Evolutionary conservation across 2,888 invertebrate genomes (phyloP).

Genomic region (Stenurella melanura): DNA sequence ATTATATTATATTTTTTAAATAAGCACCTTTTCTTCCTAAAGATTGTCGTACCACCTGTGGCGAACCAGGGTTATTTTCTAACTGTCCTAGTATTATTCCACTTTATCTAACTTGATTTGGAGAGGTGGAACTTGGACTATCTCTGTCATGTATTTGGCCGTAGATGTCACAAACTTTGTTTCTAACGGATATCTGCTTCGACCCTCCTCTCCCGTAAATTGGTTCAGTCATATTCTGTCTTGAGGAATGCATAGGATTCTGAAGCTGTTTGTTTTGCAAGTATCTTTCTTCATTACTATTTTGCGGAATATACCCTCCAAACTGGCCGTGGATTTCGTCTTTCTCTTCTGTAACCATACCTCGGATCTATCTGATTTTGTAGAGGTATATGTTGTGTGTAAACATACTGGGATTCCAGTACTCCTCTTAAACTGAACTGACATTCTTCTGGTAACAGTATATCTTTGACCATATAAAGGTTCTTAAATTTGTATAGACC

Average conservation of each 20-base stretch:
- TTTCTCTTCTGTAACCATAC: constrained; percentile 44
- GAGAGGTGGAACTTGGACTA: constrained; percentile 45
- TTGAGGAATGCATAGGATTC: constrained; percentile 56
- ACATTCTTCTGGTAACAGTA: constrained; percentile 49
- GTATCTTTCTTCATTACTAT: constrained; percentile 33
- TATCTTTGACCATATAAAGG: constrained; percentile 57
- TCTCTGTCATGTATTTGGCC: constrained; percentile 71
- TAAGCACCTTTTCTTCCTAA: constrained; percentile 56
- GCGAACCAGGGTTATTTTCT: constrained; percentile 59
- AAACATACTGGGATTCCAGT: constrained; percentile 29
- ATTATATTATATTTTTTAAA: background rate
- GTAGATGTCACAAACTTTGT: constrained; percentile 72
- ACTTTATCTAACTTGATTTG: constrained; percentile 58
- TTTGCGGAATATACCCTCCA: constrained; percentile 55
- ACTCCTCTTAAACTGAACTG: constrained; percentile 25
- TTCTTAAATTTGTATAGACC: constrained; percentile 59
- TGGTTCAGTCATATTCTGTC: constrained; percentile 59
- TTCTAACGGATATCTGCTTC: constrained; percentile 65
- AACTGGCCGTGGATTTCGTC: constrained; percentile 61
- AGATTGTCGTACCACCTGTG: constrained; percentile 52
- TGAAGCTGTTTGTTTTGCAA: constrained; percentile 36
- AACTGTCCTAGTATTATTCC: constrained; percentile 71
- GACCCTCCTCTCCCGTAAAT: constrained; percentile 55
- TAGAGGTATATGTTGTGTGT: too few species aligned
- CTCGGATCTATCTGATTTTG: constrained; percentile 10